phyloP scores from a whole-genome alignment of 2,888 invertebrate genomes.

The Dichetophora obliterata region DNA sequence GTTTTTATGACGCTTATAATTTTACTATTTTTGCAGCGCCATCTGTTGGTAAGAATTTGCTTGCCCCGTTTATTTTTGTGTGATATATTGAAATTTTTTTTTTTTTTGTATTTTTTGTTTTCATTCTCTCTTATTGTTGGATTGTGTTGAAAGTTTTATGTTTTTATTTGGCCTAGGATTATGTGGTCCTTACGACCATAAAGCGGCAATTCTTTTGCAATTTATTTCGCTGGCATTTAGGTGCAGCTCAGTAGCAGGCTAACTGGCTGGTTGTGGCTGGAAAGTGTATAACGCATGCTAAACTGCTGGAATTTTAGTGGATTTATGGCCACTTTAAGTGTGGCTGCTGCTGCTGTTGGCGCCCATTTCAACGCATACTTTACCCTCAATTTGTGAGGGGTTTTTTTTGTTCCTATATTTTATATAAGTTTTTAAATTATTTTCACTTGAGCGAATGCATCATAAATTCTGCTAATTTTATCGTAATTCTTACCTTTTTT shows the following conservation, averaged over 20 bases:
- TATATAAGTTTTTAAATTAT: constrained; percentile 29
- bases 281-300: constrained; percentile 20
- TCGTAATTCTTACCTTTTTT: background rate
- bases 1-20: constrained; percentile 2
- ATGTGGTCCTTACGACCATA: constrained; percentile 61
- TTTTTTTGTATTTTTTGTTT: constrained; percentile 26
- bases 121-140: constrained; percentile 30
- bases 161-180: constrained; percentile 57
- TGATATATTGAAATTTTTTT: constrained; percentile 11
- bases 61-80: constrained; percentile 18
- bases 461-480: background rate
- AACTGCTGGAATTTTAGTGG: constrained; percentile 55
- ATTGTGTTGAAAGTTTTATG: constrained; percentile 38
- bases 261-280: background rate
- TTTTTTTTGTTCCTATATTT: background rate
- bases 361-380: background rate
- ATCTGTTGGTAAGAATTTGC: constrained; percentile 34
- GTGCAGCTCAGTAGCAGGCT: background rate
- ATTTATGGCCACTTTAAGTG: constrained; percentile 64
- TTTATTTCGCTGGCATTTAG: constrained; percentile 52
- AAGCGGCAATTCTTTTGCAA: constrained; percentile 64
- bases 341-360: constrained; percentile 61
- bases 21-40: constrained; percentile 9
- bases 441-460: constrained; percentile 27
- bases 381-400: background rate